These are phyloP conservation scores for Tor tambroides DNA, from an alignment of 2,113 vertebrate genomes.

Conservation along the genomic window DNA sequence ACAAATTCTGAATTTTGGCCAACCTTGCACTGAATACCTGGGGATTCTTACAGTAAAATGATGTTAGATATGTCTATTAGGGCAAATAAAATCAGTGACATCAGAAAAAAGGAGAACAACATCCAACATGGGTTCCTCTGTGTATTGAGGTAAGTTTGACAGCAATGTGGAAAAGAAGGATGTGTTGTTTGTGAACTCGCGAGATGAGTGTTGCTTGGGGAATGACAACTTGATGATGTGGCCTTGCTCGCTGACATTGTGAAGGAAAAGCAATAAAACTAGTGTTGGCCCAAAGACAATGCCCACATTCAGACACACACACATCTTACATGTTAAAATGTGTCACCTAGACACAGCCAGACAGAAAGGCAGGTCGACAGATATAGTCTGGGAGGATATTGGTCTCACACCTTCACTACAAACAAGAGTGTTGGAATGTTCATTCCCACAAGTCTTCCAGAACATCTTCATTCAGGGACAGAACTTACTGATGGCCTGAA, in stretches of 20 bases:
- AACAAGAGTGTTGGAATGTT: conserved; percentile 24
- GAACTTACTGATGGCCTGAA: not conserved
- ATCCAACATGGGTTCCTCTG: not conserved
- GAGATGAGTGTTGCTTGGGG: conserved; percentile 37
- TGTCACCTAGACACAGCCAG: conserved; percentile 10
- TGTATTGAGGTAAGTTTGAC: conserved; percentile 4
- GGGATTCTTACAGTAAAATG: not conserved
- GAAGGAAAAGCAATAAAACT: conserved; percentile 43
- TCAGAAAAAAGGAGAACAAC: not conserved
- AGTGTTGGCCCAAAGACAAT: conserved; percentile 24
- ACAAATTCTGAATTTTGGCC: not conserved
- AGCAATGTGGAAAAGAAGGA: conserved; percentile 31
- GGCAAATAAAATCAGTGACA: not conserved
- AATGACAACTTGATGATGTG: conserved; percentile 41
- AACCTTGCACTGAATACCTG: not conserved
- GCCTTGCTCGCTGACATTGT: conserved; percentile 23
- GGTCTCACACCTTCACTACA: conserved; percentile 17
- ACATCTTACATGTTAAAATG: not conserved
- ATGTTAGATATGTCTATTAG: not conserved
- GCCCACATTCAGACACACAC: not conserved
- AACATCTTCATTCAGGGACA: not conserved
- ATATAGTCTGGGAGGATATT: conserved; percentile 30
- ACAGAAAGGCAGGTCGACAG: not conserved
- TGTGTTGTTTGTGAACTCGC: conserved; percentile 39
- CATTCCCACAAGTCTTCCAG: not conserved